These are phyloP conservation scores for Erebia aethiops DNA, from an alignment of 2,888 invertebrate genomes.

Conservation along the genomic window DNA sequence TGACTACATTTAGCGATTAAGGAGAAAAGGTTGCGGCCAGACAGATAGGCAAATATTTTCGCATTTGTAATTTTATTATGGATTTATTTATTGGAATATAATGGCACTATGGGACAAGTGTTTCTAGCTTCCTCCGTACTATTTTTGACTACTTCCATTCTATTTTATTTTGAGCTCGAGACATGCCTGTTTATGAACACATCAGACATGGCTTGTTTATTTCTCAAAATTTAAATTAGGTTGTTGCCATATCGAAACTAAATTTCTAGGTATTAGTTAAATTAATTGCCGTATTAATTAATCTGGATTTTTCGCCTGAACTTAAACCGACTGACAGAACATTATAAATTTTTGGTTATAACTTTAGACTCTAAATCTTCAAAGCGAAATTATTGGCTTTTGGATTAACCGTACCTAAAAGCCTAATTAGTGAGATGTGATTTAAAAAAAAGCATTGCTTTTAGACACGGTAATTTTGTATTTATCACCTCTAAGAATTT, in stretches of 20 bases:
- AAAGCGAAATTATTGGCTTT: constrained; percentile 8
- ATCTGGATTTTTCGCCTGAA: not conserved
- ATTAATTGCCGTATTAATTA: constrained; percentile 6
- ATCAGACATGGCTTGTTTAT: too few relatives aligned
- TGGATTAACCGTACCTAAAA: constrained; percentile 1
- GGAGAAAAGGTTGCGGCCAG: too few relatives aligned
- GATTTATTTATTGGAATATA: too few relatives aligned
- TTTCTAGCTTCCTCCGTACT: too few relatives aligned
- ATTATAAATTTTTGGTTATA: not conserved
- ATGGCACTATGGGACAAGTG: too few relatives aligned
- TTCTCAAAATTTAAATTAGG: too few relatives aligned
- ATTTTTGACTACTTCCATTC: too few relatives aligned
- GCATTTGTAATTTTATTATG: too few relatives aligned
- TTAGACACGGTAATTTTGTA: constrained; percentile 6
- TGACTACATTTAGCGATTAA: not conserved
- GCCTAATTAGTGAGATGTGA: constrained; percentile 1
- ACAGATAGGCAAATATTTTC: too few relatives aligned
- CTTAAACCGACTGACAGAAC: constrained; percentile 3
- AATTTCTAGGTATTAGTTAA: not conserved
- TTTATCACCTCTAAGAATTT: not conserved
- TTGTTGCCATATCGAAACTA: not conserved
- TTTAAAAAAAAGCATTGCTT: constrained; percentile 7
- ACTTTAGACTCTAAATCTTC: constrained; percentile 8
- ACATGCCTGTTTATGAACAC: too few relatives aligned
- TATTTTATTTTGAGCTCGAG: too few relatives aligned